phyloP scores from a whole-genome alignment of 1,140 invertebrate species.

The Heliconius nattereri region DNA sequence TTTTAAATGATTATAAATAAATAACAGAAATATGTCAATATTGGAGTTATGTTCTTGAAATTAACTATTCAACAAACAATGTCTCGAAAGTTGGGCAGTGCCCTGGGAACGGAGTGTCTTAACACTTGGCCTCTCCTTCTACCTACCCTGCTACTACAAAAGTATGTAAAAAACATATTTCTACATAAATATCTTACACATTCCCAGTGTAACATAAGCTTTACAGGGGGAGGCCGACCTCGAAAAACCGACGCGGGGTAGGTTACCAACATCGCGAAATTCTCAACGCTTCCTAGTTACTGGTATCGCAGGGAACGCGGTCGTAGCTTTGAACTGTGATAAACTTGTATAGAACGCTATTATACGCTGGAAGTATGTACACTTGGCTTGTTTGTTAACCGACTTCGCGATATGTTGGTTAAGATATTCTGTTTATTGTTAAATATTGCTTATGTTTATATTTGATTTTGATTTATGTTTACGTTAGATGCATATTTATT shows the following conservation, averaged over 20 bases:
- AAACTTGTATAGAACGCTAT: conserved; percentile 53
- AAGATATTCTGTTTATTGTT: not conserved
- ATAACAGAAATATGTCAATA: no score
- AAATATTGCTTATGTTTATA: no score
- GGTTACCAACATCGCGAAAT: conserved; percentile 68
- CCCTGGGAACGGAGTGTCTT: no score
- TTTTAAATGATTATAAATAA: no score
- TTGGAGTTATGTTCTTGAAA: no score
- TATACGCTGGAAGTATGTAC: conserved; percentile 27
- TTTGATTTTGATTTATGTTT: no score
- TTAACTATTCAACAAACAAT: no score
- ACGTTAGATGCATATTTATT: no score
- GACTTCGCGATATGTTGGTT: not conserved
- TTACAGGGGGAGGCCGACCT: conserved; percentile 64
- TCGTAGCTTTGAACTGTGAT: conserved; percentile 70
- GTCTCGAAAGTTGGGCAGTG: no score
- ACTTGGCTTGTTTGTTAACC: conserved; percentile 8
- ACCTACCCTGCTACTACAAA: not conserved
- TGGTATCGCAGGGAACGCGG: conserved; percentile 59
- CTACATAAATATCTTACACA: not conserved
- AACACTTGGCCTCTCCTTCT: no score
- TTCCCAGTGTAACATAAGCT: conserved; percentile 5
- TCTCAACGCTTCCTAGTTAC: conserved; percentile 76
- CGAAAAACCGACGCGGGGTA: conserved; percentile 69
- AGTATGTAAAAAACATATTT: not conserved